Base-by-base conservation (phyloP, 2,888 invertebrate species). In the Eretmocerus hayati region DNA sequence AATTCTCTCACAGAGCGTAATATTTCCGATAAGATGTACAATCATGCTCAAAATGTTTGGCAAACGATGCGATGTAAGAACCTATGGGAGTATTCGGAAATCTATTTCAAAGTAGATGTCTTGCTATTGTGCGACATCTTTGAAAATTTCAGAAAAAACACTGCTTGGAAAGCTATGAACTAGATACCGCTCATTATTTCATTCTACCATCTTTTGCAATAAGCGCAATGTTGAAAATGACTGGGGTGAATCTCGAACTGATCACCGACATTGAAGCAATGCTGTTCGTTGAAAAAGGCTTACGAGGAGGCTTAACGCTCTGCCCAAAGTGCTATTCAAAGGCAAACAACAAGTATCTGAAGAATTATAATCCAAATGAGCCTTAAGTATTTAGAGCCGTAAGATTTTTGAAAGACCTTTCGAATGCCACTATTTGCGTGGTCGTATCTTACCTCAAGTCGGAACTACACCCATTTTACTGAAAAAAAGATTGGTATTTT, bases 41-140 rank as follows among this genome's bases (percentile, higher is more conserved):
- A n/a, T n/a, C n/a, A n/a, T n/a, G n/a, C n/a, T n/a, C n/a, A n/a
- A n/a, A n/a, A 36, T 4, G 4, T 15, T 18, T 36, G 16, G 5
- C 9, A 15, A 15, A 15, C 16, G 9, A 18, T 36, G 4, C 15
- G 18, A 5, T 18, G 9, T 4, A 36, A 39, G 4, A 39, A 15
- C 3, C 21, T 39, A 20, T 13, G 21, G 13, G n/a, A 68, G 43
- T 71, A 71, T 49, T 50, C 57, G 1, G 62, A 67, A 36, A 19
- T 66, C 2, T 52, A 52, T 18, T 35, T 49, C 19, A 49, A 49
- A 46, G 42, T 26, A 9, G 45, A 52, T 9, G 38, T 69, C 50
- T 5, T 48, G 63, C 9, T 67, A 64, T 19, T 45, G 21, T 36
- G 44, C 3, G 58, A 54, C 26, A 46, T 55, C n/a, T 53, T 56